Evolutionary conservation across 2,113 vertebrate species (phyloP).

Genomic region (Oxyruncus cristatus): DNA sequence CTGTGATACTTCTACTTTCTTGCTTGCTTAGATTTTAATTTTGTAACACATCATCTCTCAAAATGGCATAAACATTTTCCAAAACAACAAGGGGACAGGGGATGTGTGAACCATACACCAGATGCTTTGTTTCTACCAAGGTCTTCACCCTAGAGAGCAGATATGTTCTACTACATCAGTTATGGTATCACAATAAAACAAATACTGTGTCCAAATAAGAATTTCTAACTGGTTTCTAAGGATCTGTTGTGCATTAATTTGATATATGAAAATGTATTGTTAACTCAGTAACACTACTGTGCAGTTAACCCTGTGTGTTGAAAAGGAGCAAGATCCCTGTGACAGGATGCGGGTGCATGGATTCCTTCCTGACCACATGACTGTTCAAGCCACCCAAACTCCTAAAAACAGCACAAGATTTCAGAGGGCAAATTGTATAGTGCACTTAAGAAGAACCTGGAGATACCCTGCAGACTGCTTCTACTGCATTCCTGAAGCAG

Average conservation of each 20-base stretch:
- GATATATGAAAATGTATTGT: background rate
- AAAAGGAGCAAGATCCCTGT: background rate
- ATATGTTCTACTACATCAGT: background rate
- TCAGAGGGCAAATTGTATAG: background rate
- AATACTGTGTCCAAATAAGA: background rate
- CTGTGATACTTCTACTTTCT: background rate
- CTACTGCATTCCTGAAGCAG: background rate
- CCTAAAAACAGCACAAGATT: background rate
- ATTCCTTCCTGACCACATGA: background rate
- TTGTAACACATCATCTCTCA: background rate
- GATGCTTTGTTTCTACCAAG: background rate
- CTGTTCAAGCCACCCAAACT: background rate
- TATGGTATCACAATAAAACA: background rate
- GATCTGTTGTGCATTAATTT: background rate
- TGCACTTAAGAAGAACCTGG: background rate
- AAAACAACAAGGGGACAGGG: fast-evolving
- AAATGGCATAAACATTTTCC: background rate
- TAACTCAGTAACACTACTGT: background rate
- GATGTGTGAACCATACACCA: background rate
- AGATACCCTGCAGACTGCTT: background rate
- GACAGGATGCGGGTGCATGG: background rate
- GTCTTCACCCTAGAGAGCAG: background rate
- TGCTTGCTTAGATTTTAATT: background rate
- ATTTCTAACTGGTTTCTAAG: background rate
- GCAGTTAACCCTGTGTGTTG: background rate